These are phyloP conservation scores for Haemorhous mexicanus DNA, from an alignment of 2,113 vertebrate species.

Conservation along the genomic window DNA sequence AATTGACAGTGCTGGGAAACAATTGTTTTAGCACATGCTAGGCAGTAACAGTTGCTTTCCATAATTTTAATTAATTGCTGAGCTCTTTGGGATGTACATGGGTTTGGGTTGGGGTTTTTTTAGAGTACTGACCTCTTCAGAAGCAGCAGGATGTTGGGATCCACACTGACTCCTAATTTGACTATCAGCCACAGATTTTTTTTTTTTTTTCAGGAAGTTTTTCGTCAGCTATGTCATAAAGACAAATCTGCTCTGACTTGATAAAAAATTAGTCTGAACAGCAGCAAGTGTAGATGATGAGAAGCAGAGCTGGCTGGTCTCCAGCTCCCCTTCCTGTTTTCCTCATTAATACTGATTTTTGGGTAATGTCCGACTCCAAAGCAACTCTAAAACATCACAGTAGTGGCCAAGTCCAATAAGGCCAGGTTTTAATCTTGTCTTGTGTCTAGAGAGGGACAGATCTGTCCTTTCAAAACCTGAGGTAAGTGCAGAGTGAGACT, in stretches of 20 bases:
- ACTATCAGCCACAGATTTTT: background rate
- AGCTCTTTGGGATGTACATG: background rate
- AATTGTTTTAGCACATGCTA: background rate
- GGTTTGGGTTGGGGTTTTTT: background rate
- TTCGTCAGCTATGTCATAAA: background rate
- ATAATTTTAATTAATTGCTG: background rate
- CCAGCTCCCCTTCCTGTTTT: constrained; percentile 54
- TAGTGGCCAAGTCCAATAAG: constrained; percentile 1
- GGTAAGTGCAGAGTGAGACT: constrained; percentile 19
- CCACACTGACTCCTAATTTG: background rate
- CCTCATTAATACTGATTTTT: constrained; percentile 37
- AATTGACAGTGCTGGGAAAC: background rate
- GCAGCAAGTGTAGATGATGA: constrained; percentile 37
- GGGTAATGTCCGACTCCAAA: constrained; percentile 28
- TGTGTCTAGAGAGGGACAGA: background rate
- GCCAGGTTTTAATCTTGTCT: constrained; percentile 5
- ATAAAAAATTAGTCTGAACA: constrained; percentile 34
- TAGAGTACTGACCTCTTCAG: background rate
- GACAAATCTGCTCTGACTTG: constrained; percentile 29
- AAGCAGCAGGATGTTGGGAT: constrained; percentile 5
- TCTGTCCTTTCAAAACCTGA: constrained; percentile 42
- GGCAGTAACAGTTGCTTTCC: constrained; percentile 4
- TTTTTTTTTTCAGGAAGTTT: background rate
- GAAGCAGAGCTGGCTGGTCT: constrained; percentile 29
- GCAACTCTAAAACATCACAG: constrained; percentile 13